Conservation (phyloP, 2,888 invertebrate genomes). For the Callosobruchus maculatus region DNA sequence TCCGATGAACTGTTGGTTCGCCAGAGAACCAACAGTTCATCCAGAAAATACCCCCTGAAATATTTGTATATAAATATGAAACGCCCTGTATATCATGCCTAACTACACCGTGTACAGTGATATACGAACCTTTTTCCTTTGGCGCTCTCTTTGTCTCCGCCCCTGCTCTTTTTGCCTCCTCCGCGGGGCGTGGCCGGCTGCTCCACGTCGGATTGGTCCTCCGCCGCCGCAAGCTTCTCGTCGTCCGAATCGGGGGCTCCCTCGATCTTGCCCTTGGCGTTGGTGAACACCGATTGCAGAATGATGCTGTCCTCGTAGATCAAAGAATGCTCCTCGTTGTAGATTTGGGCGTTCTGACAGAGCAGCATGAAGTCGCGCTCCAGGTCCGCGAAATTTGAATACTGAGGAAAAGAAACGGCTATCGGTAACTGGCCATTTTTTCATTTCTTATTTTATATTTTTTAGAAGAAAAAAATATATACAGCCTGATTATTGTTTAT, state of each 20-base stretch:
- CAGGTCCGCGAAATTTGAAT: conserved; percentile 78
- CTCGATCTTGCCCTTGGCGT: conserved; percentile 60
- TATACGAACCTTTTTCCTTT: conserved; percentile 36
- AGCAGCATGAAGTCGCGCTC: conserved; percentile 91
- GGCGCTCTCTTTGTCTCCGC: conserved; percentile 40
- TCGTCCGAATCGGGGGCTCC: conserved; percentile 49
- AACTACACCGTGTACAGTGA: conserved; percentile 19
- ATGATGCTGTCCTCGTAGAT: conserved; percentile 97
- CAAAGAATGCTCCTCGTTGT: conserved; percentile 93
- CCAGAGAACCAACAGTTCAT: too few relatives aligned
- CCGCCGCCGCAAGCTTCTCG: conserved; percentile 37
- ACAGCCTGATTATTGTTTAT: too few relatives aligned
- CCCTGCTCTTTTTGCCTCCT: conserved; percentile 34
- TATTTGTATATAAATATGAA: too few relatives aligned
- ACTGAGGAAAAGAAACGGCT: conserved; percentile 52
- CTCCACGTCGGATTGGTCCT: conserved; percentile 49
- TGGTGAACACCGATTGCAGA: conserved; percentile 78
- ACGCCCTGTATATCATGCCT: too few relatives aligned
- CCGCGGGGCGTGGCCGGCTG: conserved; percentile 2
- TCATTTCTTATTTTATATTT: too few relatives aligned
- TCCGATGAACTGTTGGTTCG: too few relatives aligned
- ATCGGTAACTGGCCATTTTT: too few relatives aligned
- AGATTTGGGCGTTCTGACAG: conserved; percentile 95
- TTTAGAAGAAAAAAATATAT: too few relatives aligned
- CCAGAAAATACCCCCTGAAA: too few relatives aligned